A percentile compares a stretch with the other conserved stretches of the same genome.
These are phyloP conservation scores for Astyanax mexicanus DNA, from an alignment of 2,797 vertebrate species.

Conservation along the genomic window DNA sequence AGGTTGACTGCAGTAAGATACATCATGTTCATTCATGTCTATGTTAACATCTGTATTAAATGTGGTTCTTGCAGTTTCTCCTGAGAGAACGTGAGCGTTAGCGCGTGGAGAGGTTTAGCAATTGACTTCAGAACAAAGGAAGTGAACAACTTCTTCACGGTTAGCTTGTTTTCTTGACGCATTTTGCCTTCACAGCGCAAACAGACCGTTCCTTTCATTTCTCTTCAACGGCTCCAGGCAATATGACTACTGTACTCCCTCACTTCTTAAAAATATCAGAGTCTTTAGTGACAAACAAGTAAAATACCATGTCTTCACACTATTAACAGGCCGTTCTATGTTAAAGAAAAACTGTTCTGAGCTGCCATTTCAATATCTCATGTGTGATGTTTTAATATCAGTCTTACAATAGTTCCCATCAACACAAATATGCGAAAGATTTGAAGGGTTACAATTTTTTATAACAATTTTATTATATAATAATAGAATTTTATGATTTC, in stretches of 20 bases:
- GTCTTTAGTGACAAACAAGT: too few relatives aligned
- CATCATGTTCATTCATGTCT: neutral
- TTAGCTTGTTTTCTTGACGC: conserved; percentile 6
- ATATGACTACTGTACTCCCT: neutral
- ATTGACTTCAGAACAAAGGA: conserved; percentile 10
- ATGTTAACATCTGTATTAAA: neutral
- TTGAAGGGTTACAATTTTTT: too few relatives aligned
- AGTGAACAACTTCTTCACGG: neutral
- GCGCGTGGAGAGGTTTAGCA: neutral
- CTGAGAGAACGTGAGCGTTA: neutral
- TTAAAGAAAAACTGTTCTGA: too few relatives aligned
- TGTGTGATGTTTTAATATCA: too few relatives aligned
- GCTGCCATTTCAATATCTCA: too few relatives aligned
- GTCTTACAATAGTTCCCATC: too few relatives aligned
- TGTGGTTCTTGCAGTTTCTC: neutral
- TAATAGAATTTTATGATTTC: too few relatives aligned
- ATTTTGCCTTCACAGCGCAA: neutral
- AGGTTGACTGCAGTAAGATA: neutral
- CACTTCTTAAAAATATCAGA: too few relatives aligned
- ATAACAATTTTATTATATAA: too few relatives aligned
- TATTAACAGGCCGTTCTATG: too few relatives aligned
- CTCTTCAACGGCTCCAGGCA: neutral
- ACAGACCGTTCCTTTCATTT: conserved; percentile 1
- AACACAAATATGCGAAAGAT: too few relatives aligned
- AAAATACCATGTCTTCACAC: too few relatives aligned